These are phyloP conservation scores for Aspiorhynchus laticeps DNA, from an alignment of 2,113 vertebrate species.

Conservation along the genomic window DNA sequence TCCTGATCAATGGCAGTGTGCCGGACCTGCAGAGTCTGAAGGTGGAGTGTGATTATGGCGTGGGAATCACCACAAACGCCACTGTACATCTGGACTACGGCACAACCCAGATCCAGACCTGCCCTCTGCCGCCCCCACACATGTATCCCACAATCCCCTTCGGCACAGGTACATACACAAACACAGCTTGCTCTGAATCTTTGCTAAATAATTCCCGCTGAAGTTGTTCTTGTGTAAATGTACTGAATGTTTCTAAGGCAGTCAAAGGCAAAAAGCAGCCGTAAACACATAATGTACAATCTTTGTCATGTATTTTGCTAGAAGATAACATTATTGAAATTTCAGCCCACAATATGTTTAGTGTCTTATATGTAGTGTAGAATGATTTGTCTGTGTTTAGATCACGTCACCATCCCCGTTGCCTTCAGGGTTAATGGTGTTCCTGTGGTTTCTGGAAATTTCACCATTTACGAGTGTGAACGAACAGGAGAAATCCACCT, in stretches of 20 bases:
- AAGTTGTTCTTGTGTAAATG: neutral
- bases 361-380: neutral
- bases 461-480: conserved; percentile 92
- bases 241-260: neutral
- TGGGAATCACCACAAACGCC: conserved; percentile 77
- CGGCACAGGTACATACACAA: conserved; percentile 76
- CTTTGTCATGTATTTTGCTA: too few species aligned
- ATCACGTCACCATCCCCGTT: conserved; percentile 85
- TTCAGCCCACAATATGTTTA: neutral
- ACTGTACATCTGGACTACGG: conserved; percentile 80
- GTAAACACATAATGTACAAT: neutral
- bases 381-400: conserved; percentile 73
- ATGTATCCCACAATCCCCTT: conserved; percentile 80
- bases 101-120: conserved; percentile 86
- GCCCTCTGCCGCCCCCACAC: conserved; percentile 81
- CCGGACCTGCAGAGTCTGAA: conserved; percentile 84
- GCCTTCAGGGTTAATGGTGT: conserved; percentile 85
- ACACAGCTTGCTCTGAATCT: neutral
- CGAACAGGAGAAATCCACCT: conserved; percentile 83
- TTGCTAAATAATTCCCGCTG: neutral
- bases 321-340: neutral
- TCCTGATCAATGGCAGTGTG: conserved; percentile 92
- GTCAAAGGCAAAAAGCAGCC: neutral
- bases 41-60: conserved; percentile 90
- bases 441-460: conserved; percentile 84